Percentiles rank a stretch among this genome's conserved stretches.
Conservation (phyloP, 1,140 invertebrate genomes). For the Geopemphigus sp. region DNA sequence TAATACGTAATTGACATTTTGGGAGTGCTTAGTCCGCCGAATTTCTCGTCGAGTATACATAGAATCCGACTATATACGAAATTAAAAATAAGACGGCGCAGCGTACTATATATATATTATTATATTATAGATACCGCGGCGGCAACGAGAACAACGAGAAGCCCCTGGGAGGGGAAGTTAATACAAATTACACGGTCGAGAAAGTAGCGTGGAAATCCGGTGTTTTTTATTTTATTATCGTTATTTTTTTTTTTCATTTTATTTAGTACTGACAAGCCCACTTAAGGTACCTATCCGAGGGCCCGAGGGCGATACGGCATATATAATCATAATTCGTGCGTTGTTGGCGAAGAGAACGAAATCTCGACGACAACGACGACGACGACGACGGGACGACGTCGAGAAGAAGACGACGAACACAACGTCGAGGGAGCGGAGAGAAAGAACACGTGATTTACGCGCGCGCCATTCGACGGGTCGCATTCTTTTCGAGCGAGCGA, state of each 20-base stretch:
- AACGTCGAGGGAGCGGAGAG: neutral
- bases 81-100: neutral
- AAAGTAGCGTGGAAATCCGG: slow-evolving; percentile 48
- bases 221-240: slow-evolving; percentile 36
- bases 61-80: neutral
- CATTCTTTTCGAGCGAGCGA: slow-evolving; percentile 1
- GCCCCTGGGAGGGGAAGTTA: slow-evolving; percentile 43
- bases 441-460: neutral
- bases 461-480: slow-evolving; percentile 13
- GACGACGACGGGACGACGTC: neutral
- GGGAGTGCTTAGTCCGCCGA: neutral
- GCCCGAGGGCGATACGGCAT: slow-evolving; percentile 18
- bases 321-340: slow-evolving; percentile 12
- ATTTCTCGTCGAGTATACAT: neutral
- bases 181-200: slow-evolving; percentile 50
- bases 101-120: neutral
- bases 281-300: slow-evolving; percentile 3
- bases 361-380: slow-evolving; percentile 15
- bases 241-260: slow-evolving; percentile 31
- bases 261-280: slow-evolving; percentile 45
- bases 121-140: neutral
- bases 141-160: slow-evolving; percentile 3
- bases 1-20: slow-evolving; percentile 30
- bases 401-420: neutral
- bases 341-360: slow-evolving; percentile 34